Evolutionary conservation across 2,113 vertebrate species (phyloP).

Genomic region (Calyptomena viridis): DNA sequence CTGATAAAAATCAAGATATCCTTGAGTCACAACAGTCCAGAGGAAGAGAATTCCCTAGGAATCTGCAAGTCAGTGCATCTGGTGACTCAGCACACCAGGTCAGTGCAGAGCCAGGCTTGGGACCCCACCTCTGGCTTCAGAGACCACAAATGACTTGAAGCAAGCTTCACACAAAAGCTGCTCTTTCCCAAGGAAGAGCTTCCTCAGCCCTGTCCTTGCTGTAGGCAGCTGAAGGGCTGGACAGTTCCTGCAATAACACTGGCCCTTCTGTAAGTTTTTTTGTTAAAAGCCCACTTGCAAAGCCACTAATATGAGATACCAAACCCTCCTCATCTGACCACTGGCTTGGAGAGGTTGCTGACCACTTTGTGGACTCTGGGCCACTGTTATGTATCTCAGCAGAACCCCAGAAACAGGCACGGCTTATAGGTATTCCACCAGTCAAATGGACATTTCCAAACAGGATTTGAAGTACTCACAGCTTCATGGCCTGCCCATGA

Average conservation of each 20-base stretch:
- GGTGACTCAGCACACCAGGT: not conserved
- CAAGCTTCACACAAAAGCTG: not conserved
- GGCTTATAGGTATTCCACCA: not conserved
- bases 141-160: fast-evolving
- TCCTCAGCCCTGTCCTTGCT: not conserved
- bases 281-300: not conserved
- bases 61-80: not conserved
- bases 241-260: not conserved
- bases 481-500: not conserved
- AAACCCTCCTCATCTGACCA: not conserved
- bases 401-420: not conserved
- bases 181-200: not conserved
- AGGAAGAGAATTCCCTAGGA: not conserved
- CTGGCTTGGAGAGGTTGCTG: not conserved
- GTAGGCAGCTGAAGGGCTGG: not conserved
- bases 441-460: not conserved
- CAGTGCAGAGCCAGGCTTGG: not conserved
- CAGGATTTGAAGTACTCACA: not conserved
- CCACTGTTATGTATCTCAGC: not conserved
- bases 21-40: not conserved
- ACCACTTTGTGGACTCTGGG: not conserved
- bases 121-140: not conserved
- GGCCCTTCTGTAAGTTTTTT: fast-evolving
- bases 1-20: not conserved
- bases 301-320: fast-evolving